A percentile compares a stretch with the other conserved stretches of the same genome.
Conservation (phyloP, 2,888 invertebrate species). For the Strigamia crassipes region DNA sequence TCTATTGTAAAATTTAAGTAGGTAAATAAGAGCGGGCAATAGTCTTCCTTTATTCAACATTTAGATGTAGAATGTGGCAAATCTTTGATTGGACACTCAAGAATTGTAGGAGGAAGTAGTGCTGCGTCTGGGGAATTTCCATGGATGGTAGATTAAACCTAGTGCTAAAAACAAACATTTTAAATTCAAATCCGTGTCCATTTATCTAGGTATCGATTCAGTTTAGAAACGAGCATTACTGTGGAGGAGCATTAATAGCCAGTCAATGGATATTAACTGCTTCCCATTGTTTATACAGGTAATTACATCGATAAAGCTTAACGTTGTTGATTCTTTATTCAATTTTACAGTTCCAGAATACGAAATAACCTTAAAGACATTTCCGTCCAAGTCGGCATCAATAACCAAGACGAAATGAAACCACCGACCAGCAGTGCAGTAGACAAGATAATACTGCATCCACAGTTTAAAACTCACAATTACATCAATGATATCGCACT, state of each 20-base stretch:
- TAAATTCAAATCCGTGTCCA: not conserved
- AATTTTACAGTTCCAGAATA: not conserved
- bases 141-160: slow-evolving; percentile 49
- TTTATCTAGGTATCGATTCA: not conserved
- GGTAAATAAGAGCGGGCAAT: not conserved
- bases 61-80: slow-evolving; percentile 6
- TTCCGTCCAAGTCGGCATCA: not conserved
- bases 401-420: slow-evolving; percentile 53
- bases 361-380: not conserved
- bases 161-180: not conserved
- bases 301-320: not conserved
- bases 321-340: not conserved
- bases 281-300: not conserved
- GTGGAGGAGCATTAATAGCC: not conserved
- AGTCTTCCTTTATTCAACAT: not conserved
- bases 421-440: slow-evolving; percentile 61
- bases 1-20: not conserved
- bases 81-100: slow-evolving; percentile 36
- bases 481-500: slow-evolving; percentile 72
- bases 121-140: slow-evolving; percentile 47
- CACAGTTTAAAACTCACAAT: slow-evolving; percentile 69
- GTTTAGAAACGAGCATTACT: not conserved
- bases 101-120: slow-evolving; percentile 48
- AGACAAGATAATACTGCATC: slow-evolving; percentile 70
- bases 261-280: not conserved